phyloP scores from a whole-genome alignment of 2,797 vertebrate species.

The Cyclopterus lumpus region DNA sequence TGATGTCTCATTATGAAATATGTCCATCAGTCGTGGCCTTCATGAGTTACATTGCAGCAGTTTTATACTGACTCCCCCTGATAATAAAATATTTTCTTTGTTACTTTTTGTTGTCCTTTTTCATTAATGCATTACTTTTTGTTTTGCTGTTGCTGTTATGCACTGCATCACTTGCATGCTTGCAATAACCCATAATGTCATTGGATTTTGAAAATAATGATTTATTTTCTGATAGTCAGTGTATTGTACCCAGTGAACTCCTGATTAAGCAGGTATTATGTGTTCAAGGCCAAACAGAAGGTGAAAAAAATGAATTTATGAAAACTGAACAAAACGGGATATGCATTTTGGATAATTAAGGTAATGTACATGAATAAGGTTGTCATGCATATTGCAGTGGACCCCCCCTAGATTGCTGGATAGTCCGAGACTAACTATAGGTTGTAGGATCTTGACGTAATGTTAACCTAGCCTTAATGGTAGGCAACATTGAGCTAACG shows the following conservation, averaged over 20 bases:
- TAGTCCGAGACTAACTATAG: not conserved
- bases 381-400: not conserved
- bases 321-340: not conserved
- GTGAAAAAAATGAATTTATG: not conserved
- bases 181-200: not conserved
- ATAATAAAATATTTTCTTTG: conserved; percentile 61
- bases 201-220: not conserved
- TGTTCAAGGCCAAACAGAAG: not conserved
- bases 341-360: not conserved
- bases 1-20: not conserved
- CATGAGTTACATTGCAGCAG: not conserved
- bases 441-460: not conserved
- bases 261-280: not conserved
- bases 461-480: too few relatives aligned
- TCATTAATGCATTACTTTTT: conserved; percentile 2
- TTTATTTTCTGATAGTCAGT: not conserved
- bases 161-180: not conserved
- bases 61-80: conserved; percentile 31
- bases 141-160: not conserved
- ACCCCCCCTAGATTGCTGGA: not conserved
- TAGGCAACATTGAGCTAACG: too few relatives aligned
- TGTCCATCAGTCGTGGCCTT: conserved; percentile 17
- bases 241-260: not conserved
- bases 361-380: not conserved
- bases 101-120: conserved; percentile 25